Evolutionary conservation across 1,140 invertebrate species (phyloP), one percentile per base, ranked within the genome.

Genomic region (Zaprionus inermis): DNA sequence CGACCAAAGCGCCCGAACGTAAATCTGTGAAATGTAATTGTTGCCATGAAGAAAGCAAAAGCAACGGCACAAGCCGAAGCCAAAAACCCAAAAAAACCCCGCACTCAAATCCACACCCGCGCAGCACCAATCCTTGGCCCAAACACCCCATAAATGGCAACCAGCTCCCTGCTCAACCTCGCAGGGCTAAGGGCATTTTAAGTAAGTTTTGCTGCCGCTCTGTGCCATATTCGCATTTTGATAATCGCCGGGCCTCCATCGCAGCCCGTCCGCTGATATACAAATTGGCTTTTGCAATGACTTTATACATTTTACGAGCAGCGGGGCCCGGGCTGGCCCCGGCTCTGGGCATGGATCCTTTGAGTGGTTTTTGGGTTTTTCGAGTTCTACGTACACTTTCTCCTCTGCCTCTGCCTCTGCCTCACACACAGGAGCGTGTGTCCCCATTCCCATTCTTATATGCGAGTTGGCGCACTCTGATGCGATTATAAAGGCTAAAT

Each of bases 21-120:
- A 86, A 86, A 86, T 86, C 83, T 86, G 83, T 86, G 83, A 86
- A 86, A 86, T 86, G 83, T 86, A 86, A 86, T 86, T 86, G 83
- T 86, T 88, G 86, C 83, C 83, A 86, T 86, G 82, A 86, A 88
- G 71, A 73, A 73, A 60, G 49, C 56, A 63, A 57, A 24, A 32
- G 6, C 51, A 24, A 16, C 18, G 54, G 49, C 44, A 32, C 73
- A 70, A 16, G 24, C 57, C 24, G 5, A 59, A 69, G 20, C 14
- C 46, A n/a, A 46, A 12, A 36, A 34, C 16, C 16, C 61, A 24
- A 30, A 41, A 32, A 20, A 51, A 28, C 24, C 28, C 30, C 59
- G 20, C 46, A n/a, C 3, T 49, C 16, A 18, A 49, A 18, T 49
- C 16, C 46, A 24, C 59, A 11, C 20, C 20, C 49, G 10, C 52